A percentile compares a stretch with the other conserved stretches of the same genome.
Evolutionary conservation across 2,888 invertebrate genomes (phyloP).

Genomic region (Phyllotreta cruciferae): DNA sequence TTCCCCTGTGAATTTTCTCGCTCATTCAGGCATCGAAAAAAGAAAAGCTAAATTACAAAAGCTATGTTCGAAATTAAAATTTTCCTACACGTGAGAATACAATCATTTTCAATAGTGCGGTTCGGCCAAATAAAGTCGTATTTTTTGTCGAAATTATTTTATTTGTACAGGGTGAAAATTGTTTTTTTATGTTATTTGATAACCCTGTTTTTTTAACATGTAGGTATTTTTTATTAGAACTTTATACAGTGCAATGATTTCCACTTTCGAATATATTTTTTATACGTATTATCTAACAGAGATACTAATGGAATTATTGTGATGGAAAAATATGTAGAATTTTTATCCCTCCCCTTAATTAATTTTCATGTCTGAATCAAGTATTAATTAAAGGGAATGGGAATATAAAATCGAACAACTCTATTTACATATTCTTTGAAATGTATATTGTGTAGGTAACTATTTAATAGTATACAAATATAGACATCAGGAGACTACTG

Average conservation of each 20-base stretch:
- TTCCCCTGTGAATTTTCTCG: background rate
- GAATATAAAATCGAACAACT: too few relatives aligned
- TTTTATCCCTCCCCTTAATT: too few relatives aligned
- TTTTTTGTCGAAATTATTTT: background rate
- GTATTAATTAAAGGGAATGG: too few relatives aligned
- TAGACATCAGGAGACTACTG: too few relatives aligned
- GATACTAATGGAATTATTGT: too few relatives aligned
- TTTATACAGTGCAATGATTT: background rate
- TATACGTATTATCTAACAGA: too few relatives aligned
- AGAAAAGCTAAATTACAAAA: background rate
- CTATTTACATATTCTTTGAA: too few relatives aligned
- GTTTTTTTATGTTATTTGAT: constrained; percentile 1
- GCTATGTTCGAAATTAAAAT: constrained; percentile 2
- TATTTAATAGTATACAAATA: too few relatives aligned
- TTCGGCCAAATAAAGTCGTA: constrained; percentile 10
- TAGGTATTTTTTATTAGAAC: too few relatives aligned
- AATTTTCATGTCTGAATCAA: too few relatives aligned
- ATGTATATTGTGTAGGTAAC: too few relatives aligned
- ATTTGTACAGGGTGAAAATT: constrained; percentile 9
- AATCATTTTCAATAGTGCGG: background rate
- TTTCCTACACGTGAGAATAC: background rate
- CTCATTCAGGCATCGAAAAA: constrained; percentile 9
- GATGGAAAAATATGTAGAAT: too few relatives aligned
- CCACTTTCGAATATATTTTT: background rate
- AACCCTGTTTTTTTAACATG: background rate